A percentile compares a stretch with the other conserved stretches of the same genome.
Conservation (phyloP, 2,888 invertebrate species). For the Nomada flava region DNA sequence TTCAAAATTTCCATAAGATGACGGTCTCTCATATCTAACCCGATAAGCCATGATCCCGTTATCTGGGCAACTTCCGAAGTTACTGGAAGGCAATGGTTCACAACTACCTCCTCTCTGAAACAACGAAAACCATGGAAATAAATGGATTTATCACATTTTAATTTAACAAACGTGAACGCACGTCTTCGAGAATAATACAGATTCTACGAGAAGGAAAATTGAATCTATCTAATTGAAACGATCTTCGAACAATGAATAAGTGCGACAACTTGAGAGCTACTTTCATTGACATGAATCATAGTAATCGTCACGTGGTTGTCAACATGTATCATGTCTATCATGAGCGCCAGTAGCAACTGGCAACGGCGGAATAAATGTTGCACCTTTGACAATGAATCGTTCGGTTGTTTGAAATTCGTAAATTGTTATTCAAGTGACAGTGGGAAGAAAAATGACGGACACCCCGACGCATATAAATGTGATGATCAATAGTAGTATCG, state of each 20-base stretch:
- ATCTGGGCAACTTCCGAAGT: no score
- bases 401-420: not conserved
- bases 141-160: not conserved
- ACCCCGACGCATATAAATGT: constrained; percentile 62
- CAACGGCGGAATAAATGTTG: not conserved
- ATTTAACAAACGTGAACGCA: not conserved
- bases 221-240: not conserved
- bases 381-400: not conserved
- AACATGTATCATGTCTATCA: constrained; percentile 8
- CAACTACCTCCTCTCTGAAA: not conserved
- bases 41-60: no score
- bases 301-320: constrained; percentile 48
- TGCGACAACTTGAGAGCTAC: constrained; percentile 8
- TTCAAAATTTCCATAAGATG: no score
- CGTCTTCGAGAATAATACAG: not conserved
- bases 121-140: not conserved
- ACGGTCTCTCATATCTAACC: no score
- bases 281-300: constrained; percentile 44
- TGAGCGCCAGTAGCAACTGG: not conserved
- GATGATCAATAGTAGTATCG: constrained; percentile 62
- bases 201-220: not conserved
- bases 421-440: constrained; percentile 13
- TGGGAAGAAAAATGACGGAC: constrained; percentile 58
- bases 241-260: not conserved
- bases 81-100: no score